Evolutionary conservation across 2,888 invertebrate species (phyloP), one percentile per base, ranked within the genome.

Genomic region (Dicycla oo): DNA sequence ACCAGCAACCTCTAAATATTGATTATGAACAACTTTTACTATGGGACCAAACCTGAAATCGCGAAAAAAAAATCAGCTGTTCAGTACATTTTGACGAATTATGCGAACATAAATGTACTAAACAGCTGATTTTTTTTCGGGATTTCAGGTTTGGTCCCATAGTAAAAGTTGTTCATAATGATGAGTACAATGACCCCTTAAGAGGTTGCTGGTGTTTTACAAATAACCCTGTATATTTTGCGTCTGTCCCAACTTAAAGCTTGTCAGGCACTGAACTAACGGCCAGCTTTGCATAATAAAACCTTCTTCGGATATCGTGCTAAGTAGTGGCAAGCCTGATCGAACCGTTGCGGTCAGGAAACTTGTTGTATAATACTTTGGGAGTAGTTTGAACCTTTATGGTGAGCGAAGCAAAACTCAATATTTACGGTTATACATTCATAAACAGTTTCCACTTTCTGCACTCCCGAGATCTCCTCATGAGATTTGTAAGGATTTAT

Each of bases 281-380:
- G 18, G 26, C 54, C 43, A 38, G 38, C 38, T 71, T 54, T 47
- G 71, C 60, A 54, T 54, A 45, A 11, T 71, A 72, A 54, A 45
- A 53, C 8, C 13, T 54, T 58, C 13, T 69, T 47, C 4, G 58
- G 15, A 38, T 30, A 47, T 40, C 45, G 38, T 15, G n/a, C 18
- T 71, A 38, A 40, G 53, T 60, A 38, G 26, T 60, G 26, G n/a
- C n/a, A 30, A 60, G n/a, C 15, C 45, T 15, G 10, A n/a, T n/a
- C 11, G 26, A 26, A 26, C 20, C 18, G 18, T 18, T 70, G 26
- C 11, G 45, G 70, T 38, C 58, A 10, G 18, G 1, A 15, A 60
- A 60, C 45, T 45, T 45, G 53, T 70, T 60, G 20, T 26, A n/a
- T 58, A 68, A 45, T 45, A 47, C 70, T 40, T 71, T 45, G 4